A percentile compares a stretch with the other conserved stretches of the same genome.
These are phyloP conservation scores for Conger conger DNA, from an alignment of 2,113 vertebrate genomes.

Conservation along the genomic window DNA sequence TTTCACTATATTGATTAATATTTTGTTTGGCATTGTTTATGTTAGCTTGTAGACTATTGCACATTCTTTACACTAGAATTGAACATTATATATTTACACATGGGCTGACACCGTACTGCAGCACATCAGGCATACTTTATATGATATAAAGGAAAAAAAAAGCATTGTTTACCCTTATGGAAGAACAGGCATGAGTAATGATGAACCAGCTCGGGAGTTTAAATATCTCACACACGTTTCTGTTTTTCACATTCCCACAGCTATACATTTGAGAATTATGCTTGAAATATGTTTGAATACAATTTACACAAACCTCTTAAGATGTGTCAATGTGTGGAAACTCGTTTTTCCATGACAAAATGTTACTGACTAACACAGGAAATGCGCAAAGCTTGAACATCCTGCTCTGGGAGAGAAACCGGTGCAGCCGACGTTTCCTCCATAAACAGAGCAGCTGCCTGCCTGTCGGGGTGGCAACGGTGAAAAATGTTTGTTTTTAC, in stretches of 20 bases:
- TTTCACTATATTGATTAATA: slow-evolving; percentile 30
- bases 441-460: no score
- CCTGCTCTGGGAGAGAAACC: neutral
- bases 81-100: slow-evolving; percentile 24
- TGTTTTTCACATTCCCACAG: neutral
- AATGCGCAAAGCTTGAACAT: neutral
- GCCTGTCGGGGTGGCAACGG: no score
- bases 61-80: slow-evolving; percentile 19
- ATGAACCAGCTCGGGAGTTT: slow-evolving; percentile 1
- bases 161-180: neutral
- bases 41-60: slow-evolving; percentile 48
- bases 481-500: no score
- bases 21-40: slow-evolving; percentile 46
- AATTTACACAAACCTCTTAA: neutral
- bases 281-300: neutral
- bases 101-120: neutral
- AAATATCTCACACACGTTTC: neutral
- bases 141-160: neutral
- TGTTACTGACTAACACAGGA: neutral
- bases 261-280: neutral
- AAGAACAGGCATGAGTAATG: neutral
- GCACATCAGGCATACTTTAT: neutral
- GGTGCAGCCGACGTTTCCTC: neutral
- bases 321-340: neutral
- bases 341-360: neutral